Base-by-base conservation (phyloP, 2,888 invertebrate genomes). In the Furcula furcula region DNA sequence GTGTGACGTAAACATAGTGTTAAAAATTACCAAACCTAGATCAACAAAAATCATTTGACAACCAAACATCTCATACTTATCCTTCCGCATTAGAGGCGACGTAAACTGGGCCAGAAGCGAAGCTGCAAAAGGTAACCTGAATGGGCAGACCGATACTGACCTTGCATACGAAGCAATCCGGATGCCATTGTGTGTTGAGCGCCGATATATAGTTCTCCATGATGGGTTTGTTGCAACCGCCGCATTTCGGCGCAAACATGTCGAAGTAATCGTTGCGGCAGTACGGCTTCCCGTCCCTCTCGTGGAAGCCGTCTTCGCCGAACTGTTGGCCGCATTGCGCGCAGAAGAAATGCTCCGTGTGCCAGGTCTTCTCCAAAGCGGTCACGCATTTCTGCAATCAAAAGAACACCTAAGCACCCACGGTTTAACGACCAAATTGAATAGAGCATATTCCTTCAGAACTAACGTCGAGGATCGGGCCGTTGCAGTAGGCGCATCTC, bases 181-280 rank as follows among this genome's bases (percentile, higher is more conserved):
- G 95, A 86, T 99, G 99, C 98, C 99, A 99, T 82, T 99, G 98
- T 51, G 96, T 94, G 87, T 97, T 97, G 55, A 99, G 91, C 31
- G 98, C 99, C 16, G 98, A 98, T 78, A 99, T 98, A 82, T 98
- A 99, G 84, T 98, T 98, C 87, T 98, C 97, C 94, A 97, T 97
- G 68, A 99, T 99, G 51, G 98, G 96, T 33, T 96, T 93, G 68
- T 92, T 94, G 91, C 99, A 99, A 23, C 98, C 98, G 31, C 97
- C 97, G 86, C 99, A 99, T 76, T 98, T 98, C 2, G 98, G 98
- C 4, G 98, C 99, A 83, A 98, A 99, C 94, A 97, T 95, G 69
- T 97, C 96, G 77, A 98, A 98, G 87, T 98, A 99, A 76, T 98
- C 98, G 46, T 94, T 94, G 61, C 96, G 94, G 85, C 99, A 99